Conservation (phyloP, 2,113 vertebrate species). For the Syngnathus floridae region DNA sequence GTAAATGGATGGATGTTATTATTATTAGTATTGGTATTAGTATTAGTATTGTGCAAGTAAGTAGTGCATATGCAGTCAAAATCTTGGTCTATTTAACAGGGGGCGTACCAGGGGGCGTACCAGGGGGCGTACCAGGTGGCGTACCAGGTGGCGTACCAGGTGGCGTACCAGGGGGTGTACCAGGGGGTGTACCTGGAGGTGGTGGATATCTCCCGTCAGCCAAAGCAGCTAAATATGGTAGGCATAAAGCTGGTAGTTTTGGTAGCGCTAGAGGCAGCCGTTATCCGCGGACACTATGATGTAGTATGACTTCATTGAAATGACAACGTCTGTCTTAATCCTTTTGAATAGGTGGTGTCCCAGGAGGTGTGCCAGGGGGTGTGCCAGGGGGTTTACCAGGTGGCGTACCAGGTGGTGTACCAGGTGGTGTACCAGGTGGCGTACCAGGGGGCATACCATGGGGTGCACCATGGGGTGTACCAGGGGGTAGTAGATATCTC, state of each 20-base stretch:
- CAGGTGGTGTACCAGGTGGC: conserved; percentile 20
- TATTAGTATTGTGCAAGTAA: too few species aligned
- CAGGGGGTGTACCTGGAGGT: background rate
- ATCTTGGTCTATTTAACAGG: conserved; percentile 11
- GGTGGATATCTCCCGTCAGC: background rate
- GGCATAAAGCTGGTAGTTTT: background rate
- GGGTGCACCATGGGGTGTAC: conserved; percentile 22
- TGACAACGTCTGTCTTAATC: background rate
- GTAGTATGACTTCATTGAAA: background rate
- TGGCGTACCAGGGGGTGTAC: conserved; percentile 22
- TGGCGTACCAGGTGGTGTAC: conserved; percentile 19
- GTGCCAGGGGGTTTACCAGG: conserved; percentile 27
- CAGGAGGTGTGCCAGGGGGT: conserved; percentile 25
- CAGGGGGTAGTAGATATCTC: conserved; percentile 14
- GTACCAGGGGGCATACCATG: conserved; percentile 25
- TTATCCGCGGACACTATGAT: background rate
- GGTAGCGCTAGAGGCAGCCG: background rate
- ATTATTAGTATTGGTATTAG: too few species aligned
- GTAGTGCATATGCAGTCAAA: too few species aligned
- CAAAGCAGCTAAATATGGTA: conserved; percentile 12
- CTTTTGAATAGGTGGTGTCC: conserved; percentile 23
- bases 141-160: conserved; percentile 30
- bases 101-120: conserved; percentile 23
- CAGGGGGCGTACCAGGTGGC: conserved; percentile 20
- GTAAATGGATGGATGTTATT: too few species aligned